These are phyloP conservation scores for Meiosimyza decipiens DNA, from an alignment of 2,888 invertebrate species.

Conservation along the genomic window DNA sequence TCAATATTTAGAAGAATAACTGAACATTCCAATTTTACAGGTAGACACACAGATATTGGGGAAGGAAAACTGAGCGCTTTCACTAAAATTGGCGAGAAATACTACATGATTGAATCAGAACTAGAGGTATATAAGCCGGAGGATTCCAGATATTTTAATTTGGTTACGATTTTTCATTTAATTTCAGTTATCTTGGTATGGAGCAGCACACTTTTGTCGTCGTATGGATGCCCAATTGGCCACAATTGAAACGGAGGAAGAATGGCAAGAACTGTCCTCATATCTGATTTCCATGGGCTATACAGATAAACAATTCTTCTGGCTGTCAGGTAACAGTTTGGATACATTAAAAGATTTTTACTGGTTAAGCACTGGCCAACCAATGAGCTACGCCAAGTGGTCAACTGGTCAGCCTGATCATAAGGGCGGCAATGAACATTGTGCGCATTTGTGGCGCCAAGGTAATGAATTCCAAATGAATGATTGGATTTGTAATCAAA, in stretches of 20 bases:
- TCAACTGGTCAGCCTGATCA: constrained; percentile 51
- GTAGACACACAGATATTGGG: neutral
- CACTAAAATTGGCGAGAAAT: neutral
- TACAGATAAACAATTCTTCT: constrained; percentile 4
- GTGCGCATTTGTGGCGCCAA: constrained; percentile 24
- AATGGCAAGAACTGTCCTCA: constrained; percentile 8
- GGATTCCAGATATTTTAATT: too few relatives aligned
- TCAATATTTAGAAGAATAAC: too few relatives aligned
- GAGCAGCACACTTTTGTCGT: neutral
- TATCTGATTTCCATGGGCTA: neutral
- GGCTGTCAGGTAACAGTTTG: constrained; percentile 51
- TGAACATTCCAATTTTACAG: too few relatives aligned
- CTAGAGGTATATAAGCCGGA: neutral
- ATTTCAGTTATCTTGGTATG: constrained; percentile 23
- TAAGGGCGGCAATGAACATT: constrained; percentile 5
- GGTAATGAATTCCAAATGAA: constrained; percentile 10
- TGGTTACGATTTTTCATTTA: too few relatives aligned
- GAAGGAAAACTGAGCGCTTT: neutral
- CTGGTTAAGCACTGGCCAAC: constrained; percentile 54
- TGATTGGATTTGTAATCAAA: constrained; percentile 10
- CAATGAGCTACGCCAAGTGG: constrained; percentile 55
- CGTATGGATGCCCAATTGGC: too few relatives aligned
- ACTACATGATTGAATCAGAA: neutral
- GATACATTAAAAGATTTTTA: constrained; percentile 54
- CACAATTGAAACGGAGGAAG: neutral